Evolutionary conservation across 2,888 invertebrate species (phyloP).

Genomic region (Drosophila mulleri): DNA sequence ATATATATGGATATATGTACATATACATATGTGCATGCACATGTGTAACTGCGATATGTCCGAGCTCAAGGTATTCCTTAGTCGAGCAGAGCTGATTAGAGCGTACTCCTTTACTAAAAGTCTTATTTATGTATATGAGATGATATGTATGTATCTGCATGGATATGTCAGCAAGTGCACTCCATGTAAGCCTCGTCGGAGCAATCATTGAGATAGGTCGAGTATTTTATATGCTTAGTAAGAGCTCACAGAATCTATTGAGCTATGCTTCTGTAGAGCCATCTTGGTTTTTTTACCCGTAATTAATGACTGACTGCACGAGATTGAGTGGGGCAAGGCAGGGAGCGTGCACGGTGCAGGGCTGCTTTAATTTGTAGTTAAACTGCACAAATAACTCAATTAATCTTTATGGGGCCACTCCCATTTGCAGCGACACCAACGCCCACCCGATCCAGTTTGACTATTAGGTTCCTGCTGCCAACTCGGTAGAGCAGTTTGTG

Average conservation of each 20-base stretch:
- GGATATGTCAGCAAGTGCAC: no score
- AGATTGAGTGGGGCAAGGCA: neutral
- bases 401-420: constrained; percentile 52
- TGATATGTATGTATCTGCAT: no score
- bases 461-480: constrained; percentile 29
- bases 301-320: neutral
- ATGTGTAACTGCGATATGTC: no score
- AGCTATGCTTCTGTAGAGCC: neutral
- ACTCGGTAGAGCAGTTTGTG: neutral
- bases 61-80: no score
- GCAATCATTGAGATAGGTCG: neutral
- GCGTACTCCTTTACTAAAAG: no score
- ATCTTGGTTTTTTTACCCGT: neutral
- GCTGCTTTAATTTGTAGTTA: constrained; percentile 45
- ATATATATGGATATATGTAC: no score
- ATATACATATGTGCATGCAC: no score
- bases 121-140: no score
- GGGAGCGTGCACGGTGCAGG: neutral
- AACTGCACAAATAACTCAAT: constrained; percentile 72
- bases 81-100: no score
- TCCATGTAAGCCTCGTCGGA: neutral
- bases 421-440: constrained; percentile 15
- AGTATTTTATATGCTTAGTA: neutral
- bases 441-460: neutral
- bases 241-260: neutral